A percentile compares a stretch with the other conserved stretches of the same genome.
Conservation (phyloP, 1,140 invertebrate genomes). For the Diprion similis region DNA sequence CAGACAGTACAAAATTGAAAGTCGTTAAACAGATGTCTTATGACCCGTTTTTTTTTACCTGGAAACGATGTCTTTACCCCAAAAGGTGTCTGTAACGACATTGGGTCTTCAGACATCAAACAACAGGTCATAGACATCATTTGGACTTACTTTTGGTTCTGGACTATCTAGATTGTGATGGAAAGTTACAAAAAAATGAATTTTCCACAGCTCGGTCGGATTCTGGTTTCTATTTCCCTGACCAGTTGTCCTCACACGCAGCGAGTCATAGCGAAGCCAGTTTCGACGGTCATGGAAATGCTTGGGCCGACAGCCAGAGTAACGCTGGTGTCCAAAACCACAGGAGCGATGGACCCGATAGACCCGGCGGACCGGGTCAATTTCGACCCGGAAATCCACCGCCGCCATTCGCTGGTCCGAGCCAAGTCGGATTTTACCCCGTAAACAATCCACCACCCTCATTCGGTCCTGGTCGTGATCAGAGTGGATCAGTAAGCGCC, state of each 20-base stretch:
- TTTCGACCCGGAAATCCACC: not conserved
- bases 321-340: not conserved
- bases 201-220: not conserved
- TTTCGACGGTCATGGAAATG: constrained; percentile 1
- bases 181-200: too few relatives aligned
- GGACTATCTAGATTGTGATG: too few relatives aligned
- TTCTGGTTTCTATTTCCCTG: constrained; percentile 6
- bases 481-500: not conserved
- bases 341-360: not conserved
- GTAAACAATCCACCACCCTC: not conserved
- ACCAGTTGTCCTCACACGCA: not conserved
- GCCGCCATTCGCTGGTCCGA: not conserved
- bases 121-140: too few relatives aligned
- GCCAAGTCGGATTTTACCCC: not conserved
- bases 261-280: not conserved
- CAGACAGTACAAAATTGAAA: too few relatives aligned
- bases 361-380: not conserved
- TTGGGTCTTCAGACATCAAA: too few relatives aligned
- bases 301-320: not conserved
- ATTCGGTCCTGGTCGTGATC: not conserved
- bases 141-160: too few relatives aligned
- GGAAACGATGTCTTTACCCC: too few relatives aligned
- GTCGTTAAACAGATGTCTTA: too few relatives aligned
- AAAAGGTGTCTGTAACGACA: too few relatives aligned
- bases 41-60: too few relatives aligned